These are phyloP conservation scores for Entelurus aequoreus DNA, from an alignment of 2,113 vertebrate genomes.

Conservation along the genomic window DNA sequence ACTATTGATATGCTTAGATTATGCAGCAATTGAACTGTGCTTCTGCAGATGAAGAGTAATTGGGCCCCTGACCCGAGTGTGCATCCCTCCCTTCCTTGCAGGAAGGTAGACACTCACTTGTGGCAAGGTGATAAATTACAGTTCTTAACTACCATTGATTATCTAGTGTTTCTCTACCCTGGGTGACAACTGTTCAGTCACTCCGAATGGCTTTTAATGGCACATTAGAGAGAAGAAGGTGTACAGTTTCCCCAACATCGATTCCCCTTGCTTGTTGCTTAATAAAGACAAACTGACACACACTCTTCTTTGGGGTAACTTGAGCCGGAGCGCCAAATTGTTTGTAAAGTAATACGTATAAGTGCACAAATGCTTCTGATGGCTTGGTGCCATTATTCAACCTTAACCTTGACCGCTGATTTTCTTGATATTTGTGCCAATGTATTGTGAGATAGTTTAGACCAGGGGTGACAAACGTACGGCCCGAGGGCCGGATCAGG, in stretches of 20 bases:
- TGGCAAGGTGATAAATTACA: slow-evolving; percentile 99
- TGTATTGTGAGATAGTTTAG: neutral
- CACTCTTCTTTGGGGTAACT: slow-evolving; percentile 46
- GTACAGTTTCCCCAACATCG: slow-evolving; percentile 65
- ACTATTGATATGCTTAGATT: slow-evolving; percentile 72
- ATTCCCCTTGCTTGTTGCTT: slow-evolving; percentile 76
- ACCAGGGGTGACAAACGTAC: no score
- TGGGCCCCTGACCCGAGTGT: slow-evolving; percentile 66
- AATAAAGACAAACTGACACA: slow-evolving; percentile 79
- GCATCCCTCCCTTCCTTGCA: slow-evolving; percentile 46
- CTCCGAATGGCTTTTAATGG: slow-evolving; percentile 87
- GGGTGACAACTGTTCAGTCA: slow-evolving; percentile 88
- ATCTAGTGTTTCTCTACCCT: slow-evolving; percentile 87
- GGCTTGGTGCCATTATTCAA: neutral
- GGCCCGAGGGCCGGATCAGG: no score
- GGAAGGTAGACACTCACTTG: slow-evolving; percentile 78
- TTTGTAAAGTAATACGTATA: slow-evolving; percentile 27
- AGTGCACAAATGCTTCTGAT: slow-evolving; percentile 12
- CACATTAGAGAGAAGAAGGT: slow-evolving; percentile 81
- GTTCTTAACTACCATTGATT: slow-evolving; percentile 97
- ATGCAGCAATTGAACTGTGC: slow-evolving; percentile 67
- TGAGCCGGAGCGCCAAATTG: slow-evolving; percentile 33
- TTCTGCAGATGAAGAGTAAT: slow-evolving; percentile 77
- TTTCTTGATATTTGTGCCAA: neutral
- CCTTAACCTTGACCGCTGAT: slow-evolving; percentile 4